Percentiles rank a stretch among this genome's conserved stretches.
These are phyloP conservation scores for Yasuhikotakia modesta DNA, from an alignment of 2,797 vertebrate species.

Conservation along the genomic window DNA sequence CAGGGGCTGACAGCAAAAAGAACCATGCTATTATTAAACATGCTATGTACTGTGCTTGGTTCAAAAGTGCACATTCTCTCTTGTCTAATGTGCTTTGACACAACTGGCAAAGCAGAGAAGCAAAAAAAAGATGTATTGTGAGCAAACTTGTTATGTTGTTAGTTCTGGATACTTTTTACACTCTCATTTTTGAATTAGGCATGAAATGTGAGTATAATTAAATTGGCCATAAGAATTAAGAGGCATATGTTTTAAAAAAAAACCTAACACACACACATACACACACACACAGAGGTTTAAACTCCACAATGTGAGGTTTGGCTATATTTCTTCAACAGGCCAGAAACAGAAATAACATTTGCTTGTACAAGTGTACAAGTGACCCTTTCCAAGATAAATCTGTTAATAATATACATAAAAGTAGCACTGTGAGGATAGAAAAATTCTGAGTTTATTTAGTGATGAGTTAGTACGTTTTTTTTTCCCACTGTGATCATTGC, in stretches of 20 bases:
- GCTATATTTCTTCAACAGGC: conserved; percentile 32
- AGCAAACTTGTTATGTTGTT: conserved; percentile 14
- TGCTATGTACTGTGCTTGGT: not conserved
- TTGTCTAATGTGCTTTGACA: conserved; percentile 2
- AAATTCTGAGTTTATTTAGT: conserved; percentile 41
- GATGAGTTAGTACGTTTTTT: too few relatives aligned
- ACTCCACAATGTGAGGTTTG: conserved; percentile 26
- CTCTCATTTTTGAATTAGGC: conserved; percentile 33
- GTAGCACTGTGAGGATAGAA: conserved; percentile 31
- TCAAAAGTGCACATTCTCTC: conserved; percentile 23
- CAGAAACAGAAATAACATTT: conserved; percentile 45
- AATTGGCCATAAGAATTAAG: conserved; percentile 36
- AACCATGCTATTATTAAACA: conserved; percentile 17
- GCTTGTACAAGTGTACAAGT: conserved; percentile 43
- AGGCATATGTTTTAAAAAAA: conserved; percentile 21
- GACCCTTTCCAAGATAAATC: conserved; percentile 38
- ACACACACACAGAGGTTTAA: conserved; percentile 10
- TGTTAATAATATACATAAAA: conserved; percentile 35
- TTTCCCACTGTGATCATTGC: too few relatives aligned
- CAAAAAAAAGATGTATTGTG: not conserved
- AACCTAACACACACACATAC: conserved; percentile 25
- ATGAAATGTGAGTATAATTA: conserved; percentile 32
- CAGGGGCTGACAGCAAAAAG: conserved; percentile 33
- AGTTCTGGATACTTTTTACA: conserved; percentile 21
- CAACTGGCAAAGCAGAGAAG: not conserved